Percentiles rank a stretch among this genome's conserved stretches.
Evolutionary conservation across 1,140 invertebrate genomes (phyloP).

Genomic region (Prorops nasuta): DNA sequence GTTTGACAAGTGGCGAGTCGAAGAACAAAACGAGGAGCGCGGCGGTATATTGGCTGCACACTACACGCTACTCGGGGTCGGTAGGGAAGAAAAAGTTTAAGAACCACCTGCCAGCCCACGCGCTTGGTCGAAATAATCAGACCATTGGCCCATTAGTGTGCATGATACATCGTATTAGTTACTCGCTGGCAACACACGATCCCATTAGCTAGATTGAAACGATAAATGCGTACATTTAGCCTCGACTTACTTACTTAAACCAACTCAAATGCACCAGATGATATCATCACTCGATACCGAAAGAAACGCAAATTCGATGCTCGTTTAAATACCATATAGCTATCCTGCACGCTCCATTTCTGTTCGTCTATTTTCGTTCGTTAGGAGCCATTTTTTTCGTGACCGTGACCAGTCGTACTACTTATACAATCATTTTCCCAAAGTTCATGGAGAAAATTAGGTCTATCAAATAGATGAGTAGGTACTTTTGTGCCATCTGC

Average conservation of each 20-base stretch:
- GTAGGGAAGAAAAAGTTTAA: background rate
- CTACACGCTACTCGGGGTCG: too few species aligned
- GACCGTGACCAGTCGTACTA: conserved; percentile 4
- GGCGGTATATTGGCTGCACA: too few species aligned
- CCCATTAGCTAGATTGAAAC: conserved; percentile 49
- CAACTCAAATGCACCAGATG: too few species aligned
- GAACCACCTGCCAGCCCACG: conserved; percentile 32
- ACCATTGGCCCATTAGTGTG: conserved; percentile 35
- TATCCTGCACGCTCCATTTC: too few species aligned
- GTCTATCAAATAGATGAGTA: too few species aligned
- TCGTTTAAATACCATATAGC: too few species aligned
- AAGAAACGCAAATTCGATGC: too few species aligned
- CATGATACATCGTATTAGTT: conserved; percentile 46
- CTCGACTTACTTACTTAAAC: too few species aligned
- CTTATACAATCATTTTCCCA: conserved; percentile 5
- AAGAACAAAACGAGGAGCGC: too few species aligned
- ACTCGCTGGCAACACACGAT: conserved; percentile 30
- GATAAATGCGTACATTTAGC: conserved; percentile 10
- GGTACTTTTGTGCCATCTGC: conserved; percentile 34
- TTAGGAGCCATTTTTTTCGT: conserved; percentile 6
- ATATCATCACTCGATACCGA: too few species aligned
- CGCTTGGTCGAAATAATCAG: conserved; percentile 31
- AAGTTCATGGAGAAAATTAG: too few species aligned
- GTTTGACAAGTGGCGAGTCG: conserved; percentile 5
- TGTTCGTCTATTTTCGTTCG: background rate